phyloP scores from a whole-genome alignment of 2,113 vertebrate species.

The Amazona vittata region DNA sequence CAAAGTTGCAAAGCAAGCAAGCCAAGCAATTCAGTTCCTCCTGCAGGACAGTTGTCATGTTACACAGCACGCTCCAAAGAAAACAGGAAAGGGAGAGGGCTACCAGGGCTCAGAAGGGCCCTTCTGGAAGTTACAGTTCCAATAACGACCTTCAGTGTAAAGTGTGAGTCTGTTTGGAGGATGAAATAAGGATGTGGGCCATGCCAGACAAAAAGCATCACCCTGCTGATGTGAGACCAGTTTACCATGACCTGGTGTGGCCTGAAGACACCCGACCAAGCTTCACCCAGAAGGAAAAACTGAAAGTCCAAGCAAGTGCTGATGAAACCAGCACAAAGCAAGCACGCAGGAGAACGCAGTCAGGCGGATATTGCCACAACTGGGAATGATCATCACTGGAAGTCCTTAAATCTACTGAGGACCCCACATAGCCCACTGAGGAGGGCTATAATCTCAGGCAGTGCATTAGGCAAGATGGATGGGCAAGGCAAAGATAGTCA shows the following conservation, averaged over 20 bases:
- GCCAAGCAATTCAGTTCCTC: neutral
- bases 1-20: neutral
- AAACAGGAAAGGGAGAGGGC: neutral
- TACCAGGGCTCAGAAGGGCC: neutral
- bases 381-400: neutral
- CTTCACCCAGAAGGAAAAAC: neutral
- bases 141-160: neutral
- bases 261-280: neutral
- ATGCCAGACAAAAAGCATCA: neutral
- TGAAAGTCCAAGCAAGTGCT: neutral
- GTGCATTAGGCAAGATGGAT: neutral
- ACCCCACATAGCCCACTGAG: neutral
- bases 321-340: neutral
- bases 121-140: neutral
- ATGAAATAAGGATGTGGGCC: accelerated
- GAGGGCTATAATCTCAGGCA: neutral
- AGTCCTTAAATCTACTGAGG: neutral
- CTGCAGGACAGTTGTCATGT: neutral
- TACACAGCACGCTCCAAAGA: neutral
- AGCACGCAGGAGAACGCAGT: accelerated
- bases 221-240: neutral
- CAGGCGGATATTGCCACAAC: neutral
- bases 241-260: neutral
- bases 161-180: neutral
- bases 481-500: neutral